Conservation (phyloP, 2,888 invertebrate species). For the Eutolmus rufibarbis region DNA sequence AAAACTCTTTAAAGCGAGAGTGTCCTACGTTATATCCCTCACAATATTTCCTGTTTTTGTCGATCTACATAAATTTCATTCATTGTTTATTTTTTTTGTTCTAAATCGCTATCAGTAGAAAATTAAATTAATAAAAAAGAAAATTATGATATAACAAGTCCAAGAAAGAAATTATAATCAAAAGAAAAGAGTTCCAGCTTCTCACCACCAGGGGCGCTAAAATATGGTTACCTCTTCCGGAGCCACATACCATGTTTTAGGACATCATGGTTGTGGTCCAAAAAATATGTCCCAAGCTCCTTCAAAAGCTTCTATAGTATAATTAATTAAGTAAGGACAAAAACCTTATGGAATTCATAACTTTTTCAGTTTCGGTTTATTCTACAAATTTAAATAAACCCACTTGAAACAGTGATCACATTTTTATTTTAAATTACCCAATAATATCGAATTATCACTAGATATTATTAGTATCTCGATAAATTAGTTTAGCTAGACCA, state of each 20-base stretch:
- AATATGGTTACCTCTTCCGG: not conserved
- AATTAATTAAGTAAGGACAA: not conserved
- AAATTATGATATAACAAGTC: not conserved
- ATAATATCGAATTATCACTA: no score
- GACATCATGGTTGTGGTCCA: not conserved
- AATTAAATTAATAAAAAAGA: not conserved
- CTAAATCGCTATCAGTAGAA: not conserved
- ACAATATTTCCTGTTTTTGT: no score
- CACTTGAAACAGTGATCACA: no score
- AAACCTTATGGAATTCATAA: not conserved
- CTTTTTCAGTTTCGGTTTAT: no score
- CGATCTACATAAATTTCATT: no score
- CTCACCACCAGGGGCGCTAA: not conserved
- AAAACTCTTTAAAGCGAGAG: not conserved
- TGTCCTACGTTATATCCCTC: no score
- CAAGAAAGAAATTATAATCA: not conserved
- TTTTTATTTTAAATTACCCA: no score
- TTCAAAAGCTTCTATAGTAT: not conserved
- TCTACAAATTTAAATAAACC: no score
- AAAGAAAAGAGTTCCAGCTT: not conserved
- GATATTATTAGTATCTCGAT: no score
- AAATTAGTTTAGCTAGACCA: no score
- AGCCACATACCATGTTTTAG: not conserved
- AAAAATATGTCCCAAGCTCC: not conserved
- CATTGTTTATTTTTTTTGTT: no score